A percentile compares a stretch with the other conserved stretches of the same genome.
Conservation (phyloP, 2,888 invertebrate genomes). For the Drosophila acutilabella region DNA sequence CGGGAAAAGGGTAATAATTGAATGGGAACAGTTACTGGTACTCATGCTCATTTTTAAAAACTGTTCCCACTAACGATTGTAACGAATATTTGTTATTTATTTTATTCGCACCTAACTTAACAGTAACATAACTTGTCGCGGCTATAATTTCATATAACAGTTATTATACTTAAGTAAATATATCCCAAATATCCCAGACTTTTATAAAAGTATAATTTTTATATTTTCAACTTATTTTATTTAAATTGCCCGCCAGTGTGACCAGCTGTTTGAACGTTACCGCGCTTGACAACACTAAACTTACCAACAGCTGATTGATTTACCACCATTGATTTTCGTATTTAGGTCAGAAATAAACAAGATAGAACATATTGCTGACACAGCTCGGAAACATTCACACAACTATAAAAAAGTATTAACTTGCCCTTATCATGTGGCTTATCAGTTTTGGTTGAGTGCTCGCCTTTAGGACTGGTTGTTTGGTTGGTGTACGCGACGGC, state of each 20-base stretch:
- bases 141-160: no score
- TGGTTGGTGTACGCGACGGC: constrained; percentile 30
- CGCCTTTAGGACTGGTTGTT: background rate
- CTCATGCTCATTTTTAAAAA: no score
- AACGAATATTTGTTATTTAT: no score
- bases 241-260: constrained; percentile 30
- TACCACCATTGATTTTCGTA: background rate
- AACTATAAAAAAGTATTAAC: background rate
- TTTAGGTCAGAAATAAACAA: constrained; percentile 6
- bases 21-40: no score
- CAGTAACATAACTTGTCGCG: no score
- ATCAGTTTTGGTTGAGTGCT: constrained; percentile 34
- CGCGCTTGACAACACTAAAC: constrained; percentile 27
- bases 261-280: background rate
- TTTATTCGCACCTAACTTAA: no score
- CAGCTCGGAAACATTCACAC: constrained; percentile 6
- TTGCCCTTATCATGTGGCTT: constrained; percentile 40
- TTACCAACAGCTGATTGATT: constrained; percentile 35
- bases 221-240: background rate
- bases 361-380: background rate
- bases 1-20: no score
- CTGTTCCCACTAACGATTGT: no score
- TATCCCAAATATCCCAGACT: no score
- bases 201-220: background rate
- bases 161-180: no score